Evolutionary conservation across 2,797 vertebrate genomes (phyloP), one percentile per base, ranked within the genome.

Genomic region (Ctenosaura bakeri): DNA sequence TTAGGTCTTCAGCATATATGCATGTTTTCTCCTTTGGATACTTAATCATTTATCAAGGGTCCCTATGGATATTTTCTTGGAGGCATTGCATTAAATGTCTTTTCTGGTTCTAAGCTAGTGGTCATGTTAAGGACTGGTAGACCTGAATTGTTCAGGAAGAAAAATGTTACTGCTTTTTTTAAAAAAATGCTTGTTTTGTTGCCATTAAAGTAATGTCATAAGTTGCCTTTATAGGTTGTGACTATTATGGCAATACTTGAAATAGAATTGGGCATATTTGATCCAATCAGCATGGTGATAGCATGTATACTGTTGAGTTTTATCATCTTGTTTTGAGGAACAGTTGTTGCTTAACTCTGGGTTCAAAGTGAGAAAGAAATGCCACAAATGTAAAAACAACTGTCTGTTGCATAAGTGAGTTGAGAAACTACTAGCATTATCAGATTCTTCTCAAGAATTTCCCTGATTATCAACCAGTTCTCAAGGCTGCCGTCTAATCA

Each of bases 351-450:
- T 0, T 88, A 89, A 77, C 14, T 74, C 54, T 38, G n/a, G 88
- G 89, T 92, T 66, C 78, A 56, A 0, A 32, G 35, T 74, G 13
- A 32, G 85, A 29, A 95, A 79, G 62, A 42, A 69, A 54, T 81
- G 42, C 8, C 78, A 26, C 38, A 88, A 6, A 12, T 85, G 71
- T 13, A 76, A 87, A 62, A 91, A 90, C 38, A 6, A 6, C 32
- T 77, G 12, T 1, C 2, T 62, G 0, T 83, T 91, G 56, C 35
- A 7, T 35, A 42, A 78, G 38, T 59, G 50, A 4, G 76, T 86
- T 81, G 32, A 73, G 83, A 81, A n/a, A 80, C 26, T 56, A n/a
- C 54, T 56, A 59, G 10, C 46, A 82, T 54, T 83, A 59, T 88
- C 42, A 42, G 3, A 42, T 42, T 42, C 13, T 71, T 52, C 62